Evolutionary conservation across 2,888 invertebrate genomes (phyloP).

Genomic region (Chaitophorus viminalis): DNA sequence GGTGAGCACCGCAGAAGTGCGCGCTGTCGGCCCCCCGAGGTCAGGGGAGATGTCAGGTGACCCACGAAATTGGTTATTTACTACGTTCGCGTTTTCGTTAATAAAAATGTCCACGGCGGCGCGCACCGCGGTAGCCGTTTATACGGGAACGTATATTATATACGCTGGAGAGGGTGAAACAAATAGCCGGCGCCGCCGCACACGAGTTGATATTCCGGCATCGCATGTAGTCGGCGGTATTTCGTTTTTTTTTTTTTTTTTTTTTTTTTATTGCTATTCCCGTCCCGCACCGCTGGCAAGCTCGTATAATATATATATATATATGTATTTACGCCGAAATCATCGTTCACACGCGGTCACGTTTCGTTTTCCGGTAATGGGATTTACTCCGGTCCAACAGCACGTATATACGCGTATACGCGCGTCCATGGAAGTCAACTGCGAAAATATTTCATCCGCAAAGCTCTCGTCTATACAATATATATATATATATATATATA

Average conservation of each 20-base stretch:
- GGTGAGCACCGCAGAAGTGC: not conserved
- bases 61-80: conserved; percentile 57
- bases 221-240: not conserved
- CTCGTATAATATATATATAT: not conserved
- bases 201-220: conserved; percentile 16
- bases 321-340: not conserved
- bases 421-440: not conserved
- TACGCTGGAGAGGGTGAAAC: too few relatives aligned
- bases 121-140: too few relatives aligned
- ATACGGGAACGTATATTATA: too few relatives aligned
- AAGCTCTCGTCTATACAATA: too few relatives aligned
- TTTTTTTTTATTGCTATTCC: not conserved
- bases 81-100: conserved; percentile 31
- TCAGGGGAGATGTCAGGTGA: conserved; percentile 24
- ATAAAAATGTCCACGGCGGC: conserved; percentile 49
- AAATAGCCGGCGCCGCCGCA: too few relatives aligned
- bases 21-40: not conserved
- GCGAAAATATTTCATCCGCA: conserved; percentile 17
- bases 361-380: conserved; percentile 42
- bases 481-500: too few relatives aligned
- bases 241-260: not conserved
- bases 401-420: not conserved
- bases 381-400: conserved; percentile 34
- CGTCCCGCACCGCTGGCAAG: not conserved
- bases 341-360: conserved; percentile 15